A percentile compares a stretch with the other conserved stretches of the same genome.
Conservation (phyloP, 2,797 vertebrate genomes). For the Diplodus sargus region DNA sequence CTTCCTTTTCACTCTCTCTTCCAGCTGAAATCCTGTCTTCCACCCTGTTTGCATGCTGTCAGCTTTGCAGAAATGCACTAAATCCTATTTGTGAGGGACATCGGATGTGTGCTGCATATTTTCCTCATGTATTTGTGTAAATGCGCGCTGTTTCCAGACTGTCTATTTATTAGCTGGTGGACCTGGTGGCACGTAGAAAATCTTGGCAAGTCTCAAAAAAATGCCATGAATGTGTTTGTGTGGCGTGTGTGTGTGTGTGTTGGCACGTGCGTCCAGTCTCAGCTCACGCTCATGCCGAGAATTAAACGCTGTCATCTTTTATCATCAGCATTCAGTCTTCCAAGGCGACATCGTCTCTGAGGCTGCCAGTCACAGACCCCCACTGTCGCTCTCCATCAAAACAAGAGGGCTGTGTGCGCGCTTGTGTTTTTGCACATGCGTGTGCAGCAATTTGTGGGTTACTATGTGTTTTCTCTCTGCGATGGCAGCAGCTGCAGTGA, state of each 20-base stretch:
- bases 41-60: conserved; percentile 32
- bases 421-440: neutral
- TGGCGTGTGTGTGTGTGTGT: conserved; percentile 11
- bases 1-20: conserved; percentile 24
- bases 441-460: conserved; percentile 15
- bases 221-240: neutral
- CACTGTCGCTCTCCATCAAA: conserved; percentile 47
- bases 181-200: conserved; percentile 40
- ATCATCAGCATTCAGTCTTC: conserved; percentile 53
- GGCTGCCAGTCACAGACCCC: conserved; percentile 57
- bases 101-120: conserved; percentile 24
- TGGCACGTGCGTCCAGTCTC: conserved; percentile 9
- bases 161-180: conserved; percentile 42
- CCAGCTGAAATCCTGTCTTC: conserved; percentile 36
- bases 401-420: conserved; percentile 3
- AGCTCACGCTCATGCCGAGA: conserved; percentile 49
- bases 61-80: conserved; percentile 27
- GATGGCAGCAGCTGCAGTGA: conserved; percentile 24
- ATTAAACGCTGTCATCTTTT: conserved; percentile 71
- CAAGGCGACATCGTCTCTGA: conserved; percentile 27
- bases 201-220: neutral
- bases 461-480: conserved; percentile 27
- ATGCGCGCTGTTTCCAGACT: neutral
- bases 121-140: conserved; percentile 17
- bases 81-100: conserved; percentile 34